Conservation (phyloP, 2,888 invertebrate genomes). For the Spodoptera picta region DNA sequence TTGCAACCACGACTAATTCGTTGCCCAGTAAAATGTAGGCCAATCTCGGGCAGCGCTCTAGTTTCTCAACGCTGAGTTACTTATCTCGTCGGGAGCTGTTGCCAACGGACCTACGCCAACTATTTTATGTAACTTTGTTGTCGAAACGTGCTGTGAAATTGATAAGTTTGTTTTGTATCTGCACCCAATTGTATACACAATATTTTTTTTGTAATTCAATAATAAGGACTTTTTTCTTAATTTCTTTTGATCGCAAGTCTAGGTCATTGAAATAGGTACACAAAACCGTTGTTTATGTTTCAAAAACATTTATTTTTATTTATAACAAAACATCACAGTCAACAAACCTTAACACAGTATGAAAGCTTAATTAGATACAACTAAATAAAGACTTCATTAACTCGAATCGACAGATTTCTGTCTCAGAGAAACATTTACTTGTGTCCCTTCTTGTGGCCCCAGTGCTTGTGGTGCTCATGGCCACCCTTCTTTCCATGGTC, state of each 20-base stretch:
- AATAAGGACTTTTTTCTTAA: slow-evolving; percentile 9
- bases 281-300: slow-evolving; percentile 25
- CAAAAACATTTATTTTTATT: slow-evolving; percentile 63
- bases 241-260: slow-evolving; percentile 11
- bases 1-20: slow-evolving; percentile 84
- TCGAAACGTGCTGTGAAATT: slow-evolving; percentile 83
- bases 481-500: slow-evolving; percentile 94
- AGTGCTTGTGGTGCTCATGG: slow-evolving; percentile 94
- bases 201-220: slow-evolving; percentile 33
- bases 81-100: slow-evolving; percentile 83
- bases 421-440: slow-evolving; percentile 65
- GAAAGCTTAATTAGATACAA: slow-evolving; percentile 74
- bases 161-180: slow-evolving; percentile 74
- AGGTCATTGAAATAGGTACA: slow-evolving; percentile 9
- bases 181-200: slow-evolving; percentile 54
- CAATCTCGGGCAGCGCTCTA: slow-evolving; percentile 84
- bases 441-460: slow-evolving; percentile 91
- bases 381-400: slow-evolving; percentile 73
- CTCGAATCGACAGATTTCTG: slow-evolving; percentile 59
- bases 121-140: slow-evolving; percentile 86
- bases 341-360: slow-evolving; percentile 72
- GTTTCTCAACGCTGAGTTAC: slow-evolving; percentile 85
- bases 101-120: slow-evolving; percentile 81
- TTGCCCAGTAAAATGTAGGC: slow-evolving; percentile 80
- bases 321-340: slow-evolving; percentile 79